Percentiles rank a stretch among this genome's conserved stretches.
Conservation (phyloP, 2,797 vertebrate genomes). For the Poecilia velifera region DNA sequence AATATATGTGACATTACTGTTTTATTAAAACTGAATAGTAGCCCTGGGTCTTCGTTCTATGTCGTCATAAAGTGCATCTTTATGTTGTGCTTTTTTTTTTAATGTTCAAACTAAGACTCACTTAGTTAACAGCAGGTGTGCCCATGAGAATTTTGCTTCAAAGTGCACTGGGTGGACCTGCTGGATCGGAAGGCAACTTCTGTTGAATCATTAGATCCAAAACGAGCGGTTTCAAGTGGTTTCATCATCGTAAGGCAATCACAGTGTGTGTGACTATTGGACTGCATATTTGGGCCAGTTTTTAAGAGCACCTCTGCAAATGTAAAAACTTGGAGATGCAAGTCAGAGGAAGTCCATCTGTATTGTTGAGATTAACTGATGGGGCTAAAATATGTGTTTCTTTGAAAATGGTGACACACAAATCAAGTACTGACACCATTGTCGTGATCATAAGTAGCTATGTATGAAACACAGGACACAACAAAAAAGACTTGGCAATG, state of each 20-base stretch:
- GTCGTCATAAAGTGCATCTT: background rate
- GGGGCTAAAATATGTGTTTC: background rate
- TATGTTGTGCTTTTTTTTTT: background rate
- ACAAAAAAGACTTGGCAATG: background rate
- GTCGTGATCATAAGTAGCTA: background rate
- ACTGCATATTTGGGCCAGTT: conserved; percentile 30
- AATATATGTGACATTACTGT: conserved; percentile 2
- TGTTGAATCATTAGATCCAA: conserved; percentile 64
- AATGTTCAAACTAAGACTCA: conserved; percentile 20
- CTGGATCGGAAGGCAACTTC: conserved; percentile 45
- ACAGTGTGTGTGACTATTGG: conserved; percentile 18
- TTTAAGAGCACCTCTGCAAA: conserved; percentile 44
- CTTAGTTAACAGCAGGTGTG: conserved; percentile 19
- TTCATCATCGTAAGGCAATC: conserved; percentile 70
- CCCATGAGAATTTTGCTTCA: conserved; percentile 35
- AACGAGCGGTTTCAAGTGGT: conserved; percentile 64
- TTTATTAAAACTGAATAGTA: conserved; percentile 17
- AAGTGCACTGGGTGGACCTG: conserved; percentile 36
- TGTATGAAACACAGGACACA: background rate
- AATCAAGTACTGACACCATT: background rate
- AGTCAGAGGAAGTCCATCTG: conserved; percentile 10
- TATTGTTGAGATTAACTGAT: background rate
- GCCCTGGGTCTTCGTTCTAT: conserved; percentile 8
- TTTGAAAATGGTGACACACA: background rate
- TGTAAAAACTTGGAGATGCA: conserved; percentile 44